Percentiles rank a stretch among this genome's conserved stretches.
These are phyloP conservation scores for Stigmatopora argus DNA, from an alignment of 2,113 vertebrate species.

Conservation along the genomic window DNA sequence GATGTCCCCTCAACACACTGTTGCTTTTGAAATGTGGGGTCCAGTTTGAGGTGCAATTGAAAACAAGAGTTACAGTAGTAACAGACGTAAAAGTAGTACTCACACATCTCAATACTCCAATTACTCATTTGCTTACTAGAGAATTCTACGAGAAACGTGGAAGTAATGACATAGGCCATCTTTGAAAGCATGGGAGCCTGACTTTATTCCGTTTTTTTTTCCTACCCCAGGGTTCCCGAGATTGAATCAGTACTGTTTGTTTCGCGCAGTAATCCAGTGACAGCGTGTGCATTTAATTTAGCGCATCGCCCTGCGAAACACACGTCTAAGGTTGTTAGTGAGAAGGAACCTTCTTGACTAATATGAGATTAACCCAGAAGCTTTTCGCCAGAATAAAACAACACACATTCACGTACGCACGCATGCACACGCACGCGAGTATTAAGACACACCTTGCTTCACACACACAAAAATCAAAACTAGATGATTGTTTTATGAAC, in stretches of 20 bases:
- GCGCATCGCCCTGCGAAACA: constrained; percentile 42
- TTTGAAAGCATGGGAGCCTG: not conserved
- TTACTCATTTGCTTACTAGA: not conserved
- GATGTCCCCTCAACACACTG: constrained; percentile 42
- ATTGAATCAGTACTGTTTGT: constrained; percentile 10
- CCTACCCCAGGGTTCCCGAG: not conserved
- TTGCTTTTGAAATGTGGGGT: constrained; percentile 28
- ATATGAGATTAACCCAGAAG: constrained; percentile 72
- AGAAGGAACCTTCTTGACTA: constrained; percentile 65
- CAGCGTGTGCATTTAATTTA: constrained; percentile 36
- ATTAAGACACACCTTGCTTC: not conserved
- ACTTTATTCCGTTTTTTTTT: not conserved
- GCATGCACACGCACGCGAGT: not conserved
- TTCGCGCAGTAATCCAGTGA: constrained; percentile 18
- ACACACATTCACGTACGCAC: constrained; percentile 31
- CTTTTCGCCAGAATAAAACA: constrained; percentile 43
- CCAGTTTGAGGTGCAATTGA: constrained; percentile 8
- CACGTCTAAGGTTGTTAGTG: constrained; percentile 58
- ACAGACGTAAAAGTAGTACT: not conserved
- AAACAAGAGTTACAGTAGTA: constrained; percentile 4
- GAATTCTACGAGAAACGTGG: not conserved
- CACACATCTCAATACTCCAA: not conserved
- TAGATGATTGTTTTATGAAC: not conserved
- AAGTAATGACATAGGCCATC: not conserved
- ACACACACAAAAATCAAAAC: not conserved